Evolutionary conservation across 2,888 invertebrate genomes (phyloP).

Genomic region (Melieria omissa): DNA sequence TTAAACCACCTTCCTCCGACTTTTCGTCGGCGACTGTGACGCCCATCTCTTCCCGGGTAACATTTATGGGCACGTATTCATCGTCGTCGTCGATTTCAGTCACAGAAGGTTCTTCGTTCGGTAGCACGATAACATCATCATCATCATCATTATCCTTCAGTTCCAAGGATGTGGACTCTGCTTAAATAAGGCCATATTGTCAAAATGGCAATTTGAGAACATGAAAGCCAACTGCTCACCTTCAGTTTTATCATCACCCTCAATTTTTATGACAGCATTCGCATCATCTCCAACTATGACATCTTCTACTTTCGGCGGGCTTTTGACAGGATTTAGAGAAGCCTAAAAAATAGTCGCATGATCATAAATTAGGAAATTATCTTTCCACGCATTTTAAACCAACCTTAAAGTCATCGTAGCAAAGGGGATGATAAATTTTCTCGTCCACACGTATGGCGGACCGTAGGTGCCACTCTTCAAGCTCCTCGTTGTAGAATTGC

Average conservation of each 20-base stretch:
- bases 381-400: conserved; percentile 24
- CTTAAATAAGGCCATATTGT: not conserved
- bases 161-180: conserved; percentile 48
- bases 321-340: conserved; percentile 54
- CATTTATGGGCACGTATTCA: conserved; percentile 56
- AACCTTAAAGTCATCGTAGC: conserved; percentile 88
- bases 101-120: conserved; percentile 74
- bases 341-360: conserved; percentile 42
- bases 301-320: not conserved
- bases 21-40: conserved; percentile 29
- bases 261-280: conserved; percentile 60
- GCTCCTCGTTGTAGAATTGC: conserved; percentile 95
- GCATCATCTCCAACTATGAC: conserved; percentile 61
- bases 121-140: conserved; percentile 77
- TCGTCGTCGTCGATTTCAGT: conserved; percentile 69
- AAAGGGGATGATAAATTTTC: conserved; percentile 87
- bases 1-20: conserved; percentile 33
- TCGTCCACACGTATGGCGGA: conserved; percentile 83
- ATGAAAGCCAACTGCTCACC: conserved; percentile 38
- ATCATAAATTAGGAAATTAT: too few species aligned
- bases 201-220: not conserved
- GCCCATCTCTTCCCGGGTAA: conserved; percentile 41
- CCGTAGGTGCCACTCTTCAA: conserved; percentile 95
- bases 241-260: conserved; percentile 51
- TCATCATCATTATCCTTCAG: conserved; percentile 73